A percentile compares a stretch with the other conserved stretches of the same genome.
Conservation (phyloP, 2,797 vertebrate species). For the Megalops cyprinoides region DNA sequence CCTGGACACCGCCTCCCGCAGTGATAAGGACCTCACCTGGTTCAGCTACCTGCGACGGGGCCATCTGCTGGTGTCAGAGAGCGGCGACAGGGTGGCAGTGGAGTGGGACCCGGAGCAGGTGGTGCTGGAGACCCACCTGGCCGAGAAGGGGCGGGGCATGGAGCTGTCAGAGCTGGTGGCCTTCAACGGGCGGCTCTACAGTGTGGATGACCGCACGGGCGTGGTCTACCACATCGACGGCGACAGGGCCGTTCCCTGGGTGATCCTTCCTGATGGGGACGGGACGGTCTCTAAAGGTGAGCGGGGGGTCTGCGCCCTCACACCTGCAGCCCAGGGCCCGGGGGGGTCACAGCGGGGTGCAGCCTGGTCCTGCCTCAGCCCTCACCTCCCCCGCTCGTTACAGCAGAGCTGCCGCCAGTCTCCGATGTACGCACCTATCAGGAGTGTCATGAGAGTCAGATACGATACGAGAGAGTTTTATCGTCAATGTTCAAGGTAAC, state of each 20-base stretch:
- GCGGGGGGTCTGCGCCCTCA: constrained; percentile 30
- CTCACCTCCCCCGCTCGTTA: too few species aligned
- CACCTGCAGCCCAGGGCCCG: too few species aligned
- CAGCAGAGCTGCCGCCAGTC: too few species aligned
- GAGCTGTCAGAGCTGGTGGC: constrained; percentile 92
- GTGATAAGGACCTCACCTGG: constrained; percentile 83
- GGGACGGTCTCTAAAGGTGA: constrained; percentile 89
- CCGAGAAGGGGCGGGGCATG: constrained; percentile 94
- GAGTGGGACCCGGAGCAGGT: constrained; percentile 84
- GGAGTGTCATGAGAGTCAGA: too few species aligned
- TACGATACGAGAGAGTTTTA: too few species aligned
- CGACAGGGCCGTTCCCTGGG: constrained; percentile 88
- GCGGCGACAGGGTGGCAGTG: constrained; percentile 79
- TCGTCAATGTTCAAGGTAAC: too few species aligned
- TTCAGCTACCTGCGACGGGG: constrained; percentile 91
- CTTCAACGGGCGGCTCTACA: constrained; percentile 92
- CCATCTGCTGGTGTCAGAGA: constrained; percentile 82
- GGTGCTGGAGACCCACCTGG: constrained; percentile 86
- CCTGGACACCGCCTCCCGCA: constrained; percentile 85
- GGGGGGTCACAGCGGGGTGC: too few species aligned
- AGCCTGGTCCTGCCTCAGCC: too few species aligned
- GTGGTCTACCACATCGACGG: constrained; percentile 88
- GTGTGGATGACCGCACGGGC: constrained; percentile 91
- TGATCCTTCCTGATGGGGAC: constrained; percentile 90
- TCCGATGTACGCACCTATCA: too few species aligned